Evolutionary conservation across 2,113 vertebrate genomes (phyloP), one percentile per base, ranked within the genome.

Genomic region (Eulemur macaco): DNA sequence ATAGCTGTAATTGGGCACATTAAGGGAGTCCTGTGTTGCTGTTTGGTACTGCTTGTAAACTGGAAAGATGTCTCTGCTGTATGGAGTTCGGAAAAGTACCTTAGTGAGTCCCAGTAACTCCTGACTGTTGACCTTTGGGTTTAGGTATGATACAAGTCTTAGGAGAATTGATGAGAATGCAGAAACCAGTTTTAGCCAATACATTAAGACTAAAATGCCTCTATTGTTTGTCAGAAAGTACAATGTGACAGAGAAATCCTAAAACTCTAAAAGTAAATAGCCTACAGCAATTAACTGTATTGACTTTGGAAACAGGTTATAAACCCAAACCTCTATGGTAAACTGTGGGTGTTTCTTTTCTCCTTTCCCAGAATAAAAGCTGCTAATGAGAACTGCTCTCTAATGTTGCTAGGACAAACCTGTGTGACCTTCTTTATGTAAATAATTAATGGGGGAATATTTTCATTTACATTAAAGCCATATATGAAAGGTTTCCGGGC

Each of bases 291-390:
- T 93, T 88, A 90, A 64, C 56, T 11, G 0, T 93, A 21, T 89
- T 92, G 91, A 95, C 86, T 92, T 89, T 96, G 89, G 91, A 96
- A 95, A 64, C 23, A 58, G 71, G 34, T 50, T 96, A 52, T 86
- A 92, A 97, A 66, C 29, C 56, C 56, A 68, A 4, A n/a, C 78
- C 60, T 94, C 39, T 54, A 0, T 39, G n/a, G 89, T 80, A 27
- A 69, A 47, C 21, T 42, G 45, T 78, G 29, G 54, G 71, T 18
- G 11, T 82, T 95, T 83, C 34, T 86, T 94, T 94, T 83, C 76
- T 92, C 29, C 18, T 73, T 77, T 86, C 47, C 39, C 1, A 2
- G 23, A 29, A 11, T 66, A n/a, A 74, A 95, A 89, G 56, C 58
- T 64, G 29, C 64, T 60, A 52, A 34, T 45, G 27, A 89, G 82